Evolutionary conservation across 23 tunicate species (phyloP), one percentile per base, ranked within the genome.

Genomic region (Halocynthia roretzi): DNA sequence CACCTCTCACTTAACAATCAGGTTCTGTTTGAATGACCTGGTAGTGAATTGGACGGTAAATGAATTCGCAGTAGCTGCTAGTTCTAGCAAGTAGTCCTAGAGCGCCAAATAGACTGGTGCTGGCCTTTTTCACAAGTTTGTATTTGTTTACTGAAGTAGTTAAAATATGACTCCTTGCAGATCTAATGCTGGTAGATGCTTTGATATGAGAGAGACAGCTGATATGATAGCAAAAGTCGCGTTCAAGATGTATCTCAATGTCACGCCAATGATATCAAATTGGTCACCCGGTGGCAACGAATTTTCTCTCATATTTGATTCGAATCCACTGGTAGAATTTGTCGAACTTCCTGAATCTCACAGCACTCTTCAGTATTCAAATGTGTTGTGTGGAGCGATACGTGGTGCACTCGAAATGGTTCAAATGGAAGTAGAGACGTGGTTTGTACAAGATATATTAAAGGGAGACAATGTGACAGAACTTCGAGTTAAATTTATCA

Each of bases 361-460:
- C 68, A 52, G 51, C 17, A 64, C 80, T 11, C 68, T 93, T 10
- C 68, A 76, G 50, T 93, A 93, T 71, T 87, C 93, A 17, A 87
- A 87, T 60, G 67, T 93, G 11, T 56, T 93, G 11, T 93, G 94
- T 64, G 98, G 98, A 54, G 89, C 85, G 6, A 83, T 93, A 11
- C 66, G 87, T 51, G 98, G 98, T 6, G 98, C 83, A 10, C 80
- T 93, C 53, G 94, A 87, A 75, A 93, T 93, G 98, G 78, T 83
- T 49, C 93, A 93, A 50, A 79, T 87, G 80, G 89, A 93, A 69
- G 94, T 93, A 48, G 83, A 80, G 70, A 51, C 81, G 5, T 70
- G 71, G 55, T 93, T 83, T 76, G 76, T 75, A 22, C 80, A 83
- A 67, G 98, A 93, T 69, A 81, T 66, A 31, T 65, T 93, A 66